Evolutionary conservation across 2,113 vertebrate species (phyloP).

Genomic region (Ginglymostoma cirratum): DNA sequence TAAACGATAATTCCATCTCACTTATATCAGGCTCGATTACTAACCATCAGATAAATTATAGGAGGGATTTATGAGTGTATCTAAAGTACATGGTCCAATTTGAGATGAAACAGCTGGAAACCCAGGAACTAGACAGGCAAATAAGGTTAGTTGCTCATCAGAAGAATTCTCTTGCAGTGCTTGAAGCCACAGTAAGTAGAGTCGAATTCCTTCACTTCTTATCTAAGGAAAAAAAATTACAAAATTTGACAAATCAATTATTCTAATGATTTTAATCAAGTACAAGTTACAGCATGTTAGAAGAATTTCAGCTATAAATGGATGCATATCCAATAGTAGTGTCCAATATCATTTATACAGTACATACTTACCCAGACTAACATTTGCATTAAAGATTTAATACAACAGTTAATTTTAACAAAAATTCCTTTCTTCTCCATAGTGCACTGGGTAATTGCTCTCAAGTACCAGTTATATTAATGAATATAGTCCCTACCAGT

Average conservation of each 20-base stretch:
- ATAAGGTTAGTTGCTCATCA: constrained; percentile 90
- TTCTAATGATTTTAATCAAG: neutral
- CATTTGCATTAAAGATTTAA: neutral
- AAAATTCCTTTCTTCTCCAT: neutral
- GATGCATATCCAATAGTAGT: neutral
- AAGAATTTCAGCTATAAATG: neutral
- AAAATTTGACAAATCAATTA: neutral
- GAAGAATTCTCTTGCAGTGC: constrained; percentile 86
- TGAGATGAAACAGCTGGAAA: constrained; percentile 80
- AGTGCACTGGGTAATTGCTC: neutral
- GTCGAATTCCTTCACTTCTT: constrained; percentile 90
- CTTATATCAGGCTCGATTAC: constrained; percentile 41
- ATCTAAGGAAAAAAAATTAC: constrained; percentile 58
- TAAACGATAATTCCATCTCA: neutral
- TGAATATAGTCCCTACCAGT: neutral
- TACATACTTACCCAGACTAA: neutral
- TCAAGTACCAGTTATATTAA: neutral
- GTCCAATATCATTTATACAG: neutral
- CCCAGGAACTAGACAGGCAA: constrained; percentile 91
- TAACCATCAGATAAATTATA: constrained; percentile 71
- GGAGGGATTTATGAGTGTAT: constrained; percentile 81
- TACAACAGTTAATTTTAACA: neutral
- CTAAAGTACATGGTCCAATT: constrained; percentile 83
- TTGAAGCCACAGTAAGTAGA: constrained; percentile 95
- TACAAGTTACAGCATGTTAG: neutral